These are phyloP conservation scores for Alligator mississippiensis DNA, from an alignment of 2,113 vertebrate species.

Conservation along the genomic window DNA sequence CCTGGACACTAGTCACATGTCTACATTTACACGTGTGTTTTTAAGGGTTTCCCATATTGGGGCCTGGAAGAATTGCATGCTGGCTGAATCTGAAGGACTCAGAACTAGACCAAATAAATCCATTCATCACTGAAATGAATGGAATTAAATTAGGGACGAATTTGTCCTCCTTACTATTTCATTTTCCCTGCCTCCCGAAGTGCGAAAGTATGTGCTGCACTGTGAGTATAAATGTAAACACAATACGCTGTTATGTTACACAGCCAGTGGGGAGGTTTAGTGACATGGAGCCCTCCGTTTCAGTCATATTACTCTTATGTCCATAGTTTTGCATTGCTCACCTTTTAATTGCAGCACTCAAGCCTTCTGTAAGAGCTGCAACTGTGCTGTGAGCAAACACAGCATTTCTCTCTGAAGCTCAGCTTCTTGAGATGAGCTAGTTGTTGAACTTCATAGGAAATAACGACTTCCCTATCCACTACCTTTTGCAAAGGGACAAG, in stretches of 20 bases:
- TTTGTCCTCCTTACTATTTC: conserved; percentile 22
- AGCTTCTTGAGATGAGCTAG: conserved; percentile 9
- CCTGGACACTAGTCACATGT: neutral
- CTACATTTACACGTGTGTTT: neutral
- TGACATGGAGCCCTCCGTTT: conserved; percentile 28
- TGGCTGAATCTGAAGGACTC: neutral
- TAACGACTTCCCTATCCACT: neutral
- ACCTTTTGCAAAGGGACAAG: neutral
- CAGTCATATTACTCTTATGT: conserved; percentile 46
- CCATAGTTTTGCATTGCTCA: conserved; percentile 15
- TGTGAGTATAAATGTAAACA: neutral
- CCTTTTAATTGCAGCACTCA: conserved; percentile 46
- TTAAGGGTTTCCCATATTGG: neutral
- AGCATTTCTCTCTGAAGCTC: conserved; percentile 48
- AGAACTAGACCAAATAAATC: neutral
- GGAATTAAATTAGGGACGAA: neutral
- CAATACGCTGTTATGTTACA: conserved; percentile 1
- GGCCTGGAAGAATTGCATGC: neutral
- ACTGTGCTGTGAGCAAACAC: conserved; percentile 46
- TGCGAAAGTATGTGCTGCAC: conserved; percentile 17
- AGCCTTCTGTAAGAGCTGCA: conserved; percentile 40
- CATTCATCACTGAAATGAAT: neutral
- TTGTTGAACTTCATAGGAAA: conserved; percentile 40
- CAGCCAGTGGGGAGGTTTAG: neutral
- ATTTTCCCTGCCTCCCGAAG: conserved; percentile 2